phyloP scores from a whole-genome alignment of 2,888 invertebrate genomes.

The Stenodema calcarata region DNA sequence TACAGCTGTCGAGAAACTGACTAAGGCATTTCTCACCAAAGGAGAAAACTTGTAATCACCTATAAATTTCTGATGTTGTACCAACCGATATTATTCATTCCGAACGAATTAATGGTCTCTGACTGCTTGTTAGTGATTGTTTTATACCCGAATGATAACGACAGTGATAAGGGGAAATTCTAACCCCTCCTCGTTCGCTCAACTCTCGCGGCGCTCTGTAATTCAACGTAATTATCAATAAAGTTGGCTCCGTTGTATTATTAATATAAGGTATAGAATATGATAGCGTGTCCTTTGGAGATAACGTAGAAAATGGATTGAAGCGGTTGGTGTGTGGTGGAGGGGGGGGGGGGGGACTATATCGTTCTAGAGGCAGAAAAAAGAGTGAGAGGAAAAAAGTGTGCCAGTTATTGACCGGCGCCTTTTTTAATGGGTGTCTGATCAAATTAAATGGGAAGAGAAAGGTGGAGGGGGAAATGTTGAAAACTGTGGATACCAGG shows the following conservation, averaged over 20 bases:
- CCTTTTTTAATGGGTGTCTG: not conserved
- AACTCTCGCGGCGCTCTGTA: not conserved
- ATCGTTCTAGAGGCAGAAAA: not conserved
- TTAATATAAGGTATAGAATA: constrained; percentile 15
- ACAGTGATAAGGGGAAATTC: not conserved
- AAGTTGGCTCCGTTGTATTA: constrained; percentile 9
- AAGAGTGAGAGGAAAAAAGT: not conserved
- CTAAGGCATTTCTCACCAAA: no score
- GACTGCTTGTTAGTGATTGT: not conserved
- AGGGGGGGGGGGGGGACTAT: not conserved
- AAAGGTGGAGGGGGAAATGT: not conserved
- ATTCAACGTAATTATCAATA: constrained; percentile 19
- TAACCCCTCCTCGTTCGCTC: no score
- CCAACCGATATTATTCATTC: no score
- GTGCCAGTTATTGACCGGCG: constrained; percentile 8
- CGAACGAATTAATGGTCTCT: not conserved
- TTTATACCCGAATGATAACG: not conserved
- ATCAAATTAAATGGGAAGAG: not conserved
- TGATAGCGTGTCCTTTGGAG: not conserved
- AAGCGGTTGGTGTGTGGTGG: not conserved
- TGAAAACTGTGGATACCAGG: not conserved
- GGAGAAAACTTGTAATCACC: no score
- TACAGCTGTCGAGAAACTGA: no score
- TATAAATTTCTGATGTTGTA: no score
- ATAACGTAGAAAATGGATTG: not conserved